Base-by-base conservation (phyloP, 2,113 vertebrate species). In the Dromas ardeola region DNA sequence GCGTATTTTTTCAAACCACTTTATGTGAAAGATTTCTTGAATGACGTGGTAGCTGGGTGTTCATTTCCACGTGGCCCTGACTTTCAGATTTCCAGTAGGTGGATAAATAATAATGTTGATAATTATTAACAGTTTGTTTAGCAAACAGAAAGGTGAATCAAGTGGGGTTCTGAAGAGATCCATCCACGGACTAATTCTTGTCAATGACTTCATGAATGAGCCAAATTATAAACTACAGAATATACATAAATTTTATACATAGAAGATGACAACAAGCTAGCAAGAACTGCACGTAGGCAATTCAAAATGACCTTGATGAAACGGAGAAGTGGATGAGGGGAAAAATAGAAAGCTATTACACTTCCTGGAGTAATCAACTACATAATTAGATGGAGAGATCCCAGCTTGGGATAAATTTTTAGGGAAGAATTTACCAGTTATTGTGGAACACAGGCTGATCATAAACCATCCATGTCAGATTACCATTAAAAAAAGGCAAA, bases 271-370 rank as follows among this genome's bases (percentile, higher is more conserved):
- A 65, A 47, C 22, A 61, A 72, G 29, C 17, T 81, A 62, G 15
- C 27, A 59, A 81, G 42, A 74, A 32, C 22, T 62, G 22, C 27
- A 21, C 15, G 14, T 22, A 53, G 18, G 52, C 25, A 93, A 42
- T 58, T 70, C 59, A 73, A 42, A 81, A 62, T 55, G 29, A 29
- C 45, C 21, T 62, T 66, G 14, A 66, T 78, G 53, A 86, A 86
- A 74, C 11, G 1, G 80, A 79, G 27, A 49, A 2, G 0, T 25
- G 6, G 1, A 29, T 23, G 2, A 25, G 4, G 17, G 9, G 6
- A 1, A 71, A 84, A 83, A 43, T 5, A 77, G 34, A 61, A 85
- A 42, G 6, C 19, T 62, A 29, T 19, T 70, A 27, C 5, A 17
- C 5, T 61, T 82, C 47, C 49, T 32, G 12, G 40, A 61, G 25